Evolutionary conservation across 2,797 vertebrate genomes (phyloP).

Genomic region (Coregonus sp.): DNA sequence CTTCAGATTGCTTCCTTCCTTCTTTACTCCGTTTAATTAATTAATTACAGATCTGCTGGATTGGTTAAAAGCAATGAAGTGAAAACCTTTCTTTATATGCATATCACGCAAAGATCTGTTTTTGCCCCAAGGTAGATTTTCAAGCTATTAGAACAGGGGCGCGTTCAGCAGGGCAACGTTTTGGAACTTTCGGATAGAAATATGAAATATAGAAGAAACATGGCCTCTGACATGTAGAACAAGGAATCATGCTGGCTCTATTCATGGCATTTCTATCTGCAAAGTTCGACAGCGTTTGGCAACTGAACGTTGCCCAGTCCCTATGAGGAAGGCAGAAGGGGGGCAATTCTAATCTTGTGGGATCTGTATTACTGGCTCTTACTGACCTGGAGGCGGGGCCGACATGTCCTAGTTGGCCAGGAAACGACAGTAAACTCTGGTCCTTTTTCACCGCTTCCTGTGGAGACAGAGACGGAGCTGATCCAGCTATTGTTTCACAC

Average conservation of each 20-base stretch:
- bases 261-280: no score
- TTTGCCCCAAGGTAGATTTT: neutral
- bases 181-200: no score
- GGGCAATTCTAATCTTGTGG: neutral
- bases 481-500: conserved; percentile 62
- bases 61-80: neutral
- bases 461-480: conserved; percentile 65
- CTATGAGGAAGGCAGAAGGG: neutral
- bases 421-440: conserved; percentile 79
- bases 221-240: no score
- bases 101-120: neutral
- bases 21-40: neutral
- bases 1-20: neutral
- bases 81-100: neutral
- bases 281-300: no score
- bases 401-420: conserved; percentile 79
- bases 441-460: conserved; percentile 85
- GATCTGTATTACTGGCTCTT: conserved; percentile 45
- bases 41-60: neutral
- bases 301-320: neutral
- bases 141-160: no score
- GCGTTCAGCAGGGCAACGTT: no score
- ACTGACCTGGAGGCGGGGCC: conserved; percentile 79
- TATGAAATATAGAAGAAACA: no score
- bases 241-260: no score